Evolutionary conservation across 2,888 invertebrate genomes (phyloP).

Genomic region (Drosophila trichaetosa): DNA sequence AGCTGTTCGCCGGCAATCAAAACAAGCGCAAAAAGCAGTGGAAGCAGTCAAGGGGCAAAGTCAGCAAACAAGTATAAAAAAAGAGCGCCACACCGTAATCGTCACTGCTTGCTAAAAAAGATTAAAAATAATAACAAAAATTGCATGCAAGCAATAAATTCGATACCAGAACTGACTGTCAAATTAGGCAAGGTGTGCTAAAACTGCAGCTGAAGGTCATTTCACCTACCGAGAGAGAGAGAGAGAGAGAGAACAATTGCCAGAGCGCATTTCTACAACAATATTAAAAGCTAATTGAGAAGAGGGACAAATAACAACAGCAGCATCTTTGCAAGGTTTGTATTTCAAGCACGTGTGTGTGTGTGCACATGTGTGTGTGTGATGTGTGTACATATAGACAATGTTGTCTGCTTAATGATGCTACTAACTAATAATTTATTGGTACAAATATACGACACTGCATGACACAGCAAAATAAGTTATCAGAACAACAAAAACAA

Average conservation of each 20-base stretch:
- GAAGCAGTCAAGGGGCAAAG: neutral
- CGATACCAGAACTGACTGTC: constrained; percentile 7
- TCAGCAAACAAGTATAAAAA: neutral
- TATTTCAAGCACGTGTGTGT: constrained; percentile 13
- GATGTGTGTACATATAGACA: neutral
- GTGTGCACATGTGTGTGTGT: constrained; percentile 15
- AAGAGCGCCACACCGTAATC: neutral
- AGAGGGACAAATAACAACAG: neutral
- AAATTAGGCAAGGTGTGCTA: neutral
- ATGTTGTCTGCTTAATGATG: neutral
- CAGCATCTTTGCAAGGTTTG: constrained; percentile 23
- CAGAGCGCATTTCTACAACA: constrained; percentile 13
- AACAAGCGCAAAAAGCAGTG: constrained; percentile 24
- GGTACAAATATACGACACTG: constrained; percentile 24
- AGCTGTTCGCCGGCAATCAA: constrained; percentile 38
- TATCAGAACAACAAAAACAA: constrained; percentile 8
- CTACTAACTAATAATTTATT: constrained; percentile 35
- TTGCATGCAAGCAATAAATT: neutral
- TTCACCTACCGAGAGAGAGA: neutral
- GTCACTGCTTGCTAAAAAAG: neutral
- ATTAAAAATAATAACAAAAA: neutral
- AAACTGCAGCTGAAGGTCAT: constrained; percentile 37
- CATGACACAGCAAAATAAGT: constrained; percentile 46
- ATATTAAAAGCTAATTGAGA: neutral
- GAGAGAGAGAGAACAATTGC: neutral